Conservation (phyloP, 2,888 invertebrate species). For the Dorcus parallelipipedus region DNA sequence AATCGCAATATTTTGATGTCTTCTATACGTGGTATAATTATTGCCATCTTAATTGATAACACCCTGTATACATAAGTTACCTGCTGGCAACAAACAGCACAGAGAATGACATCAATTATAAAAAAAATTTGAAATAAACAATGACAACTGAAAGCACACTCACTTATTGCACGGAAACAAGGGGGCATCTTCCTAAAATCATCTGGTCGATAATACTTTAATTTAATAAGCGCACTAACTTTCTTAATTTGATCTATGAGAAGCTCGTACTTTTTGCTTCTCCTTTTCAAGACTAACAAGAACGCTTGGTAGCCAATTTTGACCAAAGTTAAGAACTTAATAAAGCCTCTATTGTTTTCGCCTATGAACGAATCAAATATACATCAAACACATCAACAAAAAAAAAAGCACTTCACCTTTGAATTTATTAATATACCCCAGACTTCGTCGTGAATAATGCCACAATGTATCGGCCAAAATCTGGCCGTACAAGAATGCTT, state of each 20-base stretch:
- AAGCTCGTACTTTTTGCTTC: background rate
- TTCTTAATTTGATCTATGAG: background rate
- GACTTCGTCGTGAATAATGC: background rate
- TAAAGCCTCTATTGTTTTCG: background rate
- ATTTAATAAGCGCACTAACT: background rate
- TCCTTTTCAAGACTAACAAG: background rate
- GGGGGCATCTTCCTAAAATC: background rate
- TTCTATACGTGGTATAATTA: no score
- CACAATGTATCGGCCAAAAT: background rate
- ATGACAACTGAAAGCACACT: background rate
- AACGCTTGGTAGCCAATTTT: background rate
- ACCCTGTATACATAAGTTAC: no score
- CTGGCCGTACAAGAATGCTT: background rate
- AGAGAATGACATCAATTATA: no score
- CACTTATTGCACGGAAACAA: background rate
- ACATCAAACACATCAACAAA: background rate
- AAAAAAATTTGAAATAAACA: background rate
- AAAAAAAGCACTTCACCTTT: background rate
- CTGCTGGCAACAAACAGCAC: no score
- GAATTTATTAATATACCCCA: background rate
- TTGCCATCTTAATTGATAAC: no score
- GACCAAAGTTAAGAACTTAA: background rate
- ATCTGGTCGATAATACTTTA: background rate
- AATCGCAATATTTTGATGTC: no score
- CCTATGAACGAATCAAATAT: background rate